Base-by-base conservation (phyloP, 2,888 invertebrate species). In the Drosophila nigricruria region DNA sequence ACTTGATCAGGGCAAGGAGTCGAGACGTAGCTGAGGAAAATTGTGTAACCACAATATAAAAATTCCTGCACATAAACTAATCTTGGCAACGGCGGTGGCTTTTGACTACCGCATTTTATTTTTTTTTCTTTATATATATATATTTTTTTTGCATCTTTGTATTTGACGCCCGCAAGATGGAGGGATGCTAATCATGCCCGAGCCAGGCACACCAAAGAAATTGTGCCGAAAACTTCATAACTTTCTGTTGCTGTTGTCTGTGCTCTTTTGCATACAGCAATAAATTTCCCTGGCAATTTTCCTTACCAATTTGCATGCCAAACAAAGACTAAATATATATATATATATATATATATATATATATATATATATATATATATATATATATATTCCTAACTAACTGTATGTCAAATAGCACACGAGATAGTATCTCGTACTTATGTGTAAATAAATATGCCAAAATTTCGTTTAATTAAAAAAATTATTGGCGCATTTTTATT, bases 31-130 rank as follows among this genome's bases (percentile, higher is more conserved):
- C 61, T 45, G 50, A 6, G 58, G 78, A 70, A 88, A 89, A 88
- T 89, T 89, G 85, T 89, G 88, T 80, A 86, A 89, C 88, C 89
- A 71, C 89, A 88, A 70, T 72, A 88, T 85, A 76, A 70, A 89
- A 86, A 86, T 86, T 86, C 86, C 86, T 86, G 78, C 89, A 85
- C 86, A 86, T 73, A 89, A 86, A 89, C 88, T 89, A 86, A 86
- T 86, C 89, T 75, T 58, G 60, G 65, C 72, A 68, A 71, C 56
- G 56, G 62, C 72, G 57, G 14, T 54, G 62, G 56, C 70, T 80
- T 67, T 82, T 61, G 86, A 80, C 87, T 84, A 79, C 81, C 81
- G 78, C 78, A 73, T 74, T 88, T 69, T 56, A 58, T 70, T 79
- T 45, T 52, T 56, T 47, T 54, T 34, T 52, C 4, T 52, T 0